Base-by-base conservation (phyloP, 2,113 vertebrate species). In the Cepphus grylle region DNA sequence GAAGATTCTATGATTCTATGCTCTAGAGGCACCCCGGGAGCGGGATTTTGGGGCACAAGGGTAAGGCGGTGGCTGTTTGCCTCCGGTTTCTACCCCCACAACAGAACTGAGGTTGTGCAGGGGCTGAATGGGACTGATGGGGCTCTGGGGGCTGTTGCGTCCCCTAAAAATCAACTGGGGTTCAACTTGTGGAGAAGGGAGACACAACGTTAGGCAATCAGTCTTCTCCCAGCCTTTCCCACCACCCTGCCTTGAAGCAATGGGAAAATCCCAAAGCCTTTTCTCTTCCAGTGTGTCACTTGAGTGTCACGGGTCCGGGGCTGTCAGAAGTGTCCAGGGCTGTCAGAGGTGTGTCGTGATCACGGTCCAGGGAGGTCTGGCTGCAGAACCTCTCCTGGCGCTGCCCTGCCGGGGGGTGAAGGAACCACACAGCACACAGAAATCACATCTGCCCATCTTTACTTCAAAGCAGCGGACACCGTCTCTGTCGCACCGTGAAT, bases 61-160 rank as follows among this genome's bases (percentile, higher is more conserved):
- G 19, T 34, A 43, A 52, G 27, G 23, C 0, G 3, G n/a, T 40
- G 66, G 21, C 29, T 84, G 26, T 56, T 69, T 34, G 23, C 25
- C 12, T 70, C 20, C 3, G 0, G 1, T 5, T 29, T 56, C 21
- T 52, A 8, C 11, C 13, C 9, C n/a, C 5, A 0, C 18, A 5
- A 0, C 1, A 21, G 45, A 16, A 40, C 32, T 19, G 45, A 50
- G 32, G 17, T 12, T 47, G 26, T 0, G 22, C 32, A 76, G 70
- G 43, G 42, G 14, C 32, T 69, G 47, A 27, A 12, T 29, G 61
- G 71, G 30, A 16, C 36, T 43, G 25, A 3, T 9, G 38, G 36
- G 21, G 5, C 10, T n/a, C 2, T 40, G 27, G 43, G 45, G 6
- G 36, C 5, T 38, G 25, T 11, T 27, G n/a, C 45, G 22, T 16